phyloP scores from a whole-genome alignment of 2,113 vertebrate species.

The Poecile atricapillus region DNA sequence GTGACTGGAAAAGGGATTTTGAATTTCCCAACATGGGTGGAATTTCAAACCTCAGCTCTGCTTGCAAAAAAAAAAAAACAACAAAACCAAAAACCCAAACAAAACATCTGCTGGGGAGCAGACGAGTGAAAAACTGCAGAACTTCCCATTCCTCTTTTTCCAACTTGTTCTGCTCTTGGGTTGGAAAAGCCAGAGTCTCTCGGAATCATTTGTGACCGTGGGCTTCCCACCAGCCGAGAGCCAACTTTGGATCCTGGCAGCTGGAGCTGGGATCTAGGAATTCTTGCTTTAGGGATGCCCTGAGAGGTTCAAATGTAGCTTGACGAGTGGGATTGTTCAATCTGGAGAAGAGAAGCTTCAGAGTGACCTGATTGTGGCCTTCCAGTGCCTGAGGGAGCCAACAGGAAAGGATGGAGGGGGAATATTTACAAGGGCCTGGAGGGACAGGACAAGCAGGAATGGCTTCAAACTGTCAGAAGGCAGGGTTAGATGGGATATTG shows the following conservation, averaged over 20 bases:
- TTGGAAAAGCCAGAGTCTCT: background rate
- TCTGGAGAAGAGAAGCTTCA: background rate
- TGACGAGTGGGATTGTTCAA: background rate
- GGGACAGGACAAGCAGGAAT: background rate
- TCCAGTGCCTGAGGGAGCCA: background rate
- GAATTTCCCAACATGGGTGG: background rate
- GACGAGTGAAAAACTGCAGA: background rate
- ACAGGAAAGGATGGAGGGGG: background rate
- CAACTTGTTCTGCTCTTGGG: background rate
- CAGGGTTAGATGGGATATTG: background rate
- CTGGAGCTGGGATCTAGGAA: background rate
- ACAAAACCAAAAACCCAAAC: background rate
- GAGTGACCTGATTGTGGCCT: background rate
- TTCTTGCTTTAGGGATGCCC: background rate
- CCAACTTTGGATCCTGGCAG: background rate
- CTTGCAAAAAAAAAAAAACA: background rate
- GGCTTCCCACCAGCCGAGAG: background rate
- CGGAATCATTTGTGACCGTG: background rate
- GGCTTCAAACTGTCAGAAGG: background rate
- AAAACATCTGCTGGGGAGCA: background rate
- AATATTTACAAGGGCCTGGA: background rate
- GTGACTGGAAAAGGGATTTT: background rate
- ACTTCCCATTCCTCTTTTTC: background rate
- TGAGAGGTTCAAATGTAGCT: background rate
- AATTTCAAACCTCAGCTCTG: background rate